A percentile compares a stretch with the other conserved stretches of the same genome.
These are phyloP conservation scores for Acropora yongei DNA, from an alignment of 64 coral and sea anemone genomes.

Conservation along the genomic window DNA sequence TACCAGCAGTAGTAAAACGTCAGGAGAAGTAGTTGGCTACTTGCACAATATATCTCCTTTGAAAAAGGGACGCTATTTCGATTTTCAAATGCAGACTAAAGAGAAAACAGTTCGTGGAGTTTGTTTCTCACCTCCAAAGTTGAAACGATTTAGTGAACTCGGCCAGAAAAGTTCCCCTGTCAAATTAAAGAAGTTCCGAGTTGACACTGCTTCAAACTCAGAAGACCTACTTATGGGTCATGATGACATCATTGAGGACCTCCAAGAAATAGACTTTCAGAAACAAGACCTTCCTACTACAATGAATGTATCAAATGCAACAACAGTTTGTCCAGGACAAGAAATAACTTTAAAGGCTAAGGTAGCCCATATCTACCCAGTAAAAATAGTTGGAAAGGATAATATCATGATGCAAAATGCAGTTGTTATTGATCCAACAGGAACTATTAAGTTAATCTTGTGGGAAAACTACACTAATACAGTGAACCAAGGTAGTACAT, in stretches of 20 bases:
- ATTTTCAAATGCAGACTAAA: constrained; percentile 1
- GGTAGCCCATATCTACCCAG: constrained; percentile 33
- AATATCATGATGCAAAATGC: constrained; percentile 37
- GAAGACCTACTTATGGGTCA: constrained; percentile 49
- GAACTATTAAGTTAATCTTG: constrained; percentile 42
- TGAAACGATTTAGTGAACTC: constrained; percentile 3
- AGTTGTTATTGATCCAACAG: constrained; percentile 34
- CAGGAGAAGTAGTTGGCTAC: neutral
- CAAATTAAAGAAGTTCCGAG: constrained; percentile 47
- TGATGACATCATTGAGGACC: constrained; percentile 33
- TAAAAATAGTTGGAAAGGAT: constrained; percentile 11
- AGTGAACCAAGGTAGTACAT: constrained; percentile 53
- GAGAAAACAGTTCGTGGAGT: constrained; percentile 23
- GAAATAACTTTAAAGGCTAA: constrained; percentile 55
- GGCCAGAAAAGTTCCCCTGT: constrained; percentile 12
- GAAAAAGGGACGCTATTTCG: neutral
- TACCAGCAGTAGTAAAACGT: neutral
- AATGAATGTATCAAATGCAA: constrained; percentile 27
- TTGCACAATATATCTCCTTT: constrained; percentile 1
- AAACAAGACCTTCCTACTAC: constrained; percentile 17
- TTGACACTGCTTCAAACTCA: constrained; percentile 31
- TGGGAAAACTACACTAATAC: constrained; percentile 58
- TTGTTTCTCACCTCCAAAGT: constrained; percentile 48
- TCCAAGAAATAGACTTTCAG: constrained; percentile 33
- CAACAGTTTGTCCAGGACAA: constrained; percentile 36